Evolutionary conservation across 1,140 invertebrate genomes (phyloP).

Genomic region (Brachionus rubens): DNA sequence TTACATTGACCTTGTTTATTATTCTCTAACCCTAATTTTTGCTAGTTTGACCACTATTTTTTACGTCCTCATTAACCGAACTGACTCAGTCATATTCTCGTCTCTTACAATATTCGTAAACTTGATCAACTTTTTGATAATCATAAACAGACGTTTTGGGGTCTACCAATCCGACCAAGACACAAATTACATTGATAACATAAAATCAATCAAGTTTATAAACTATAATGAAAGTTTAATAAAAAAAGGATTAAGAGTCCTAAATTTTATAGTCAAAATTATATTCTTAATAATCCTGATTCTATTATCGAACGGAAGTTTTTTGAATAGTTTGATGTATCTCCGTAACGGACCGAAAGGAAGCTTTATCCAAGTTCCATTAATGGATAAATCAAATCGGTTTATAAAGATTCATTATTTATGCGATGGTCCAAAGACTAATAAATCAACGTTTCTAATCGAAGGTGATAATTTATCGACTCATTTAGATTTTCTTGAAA

Average conservation of each 20-base stretch:
- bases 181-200: not conserved
- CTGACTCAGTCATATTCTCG: not conserved
- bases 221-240: not conserved
- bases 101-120: not conserved
- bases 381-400: slow-evolving; percentile 5
- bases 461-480: not conserved
- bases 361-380: not conserved
- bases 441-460: slow-evolving; percentile 1
- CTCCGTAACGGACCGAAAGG: not conserved
- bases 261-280: slow-evolving; percentile 26
- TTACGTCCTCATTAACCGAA: not conserved
- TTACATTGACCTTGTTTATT: not conserved
- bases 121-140: slow-evolving; percentile 21
- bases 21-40: not conserved
- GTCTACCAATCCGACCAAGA: not conserved
- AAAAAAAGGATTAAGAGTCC: not conserved
- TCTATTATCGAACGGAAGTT: not conserved
- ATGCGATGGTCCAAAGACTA: not conserved
- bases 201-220: not conserved
- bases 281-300: not conserved
- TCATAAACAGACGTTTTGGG: not conserved
- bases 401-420: slow-evolving; percentile 8
- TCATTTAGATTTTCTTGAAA: not conserved
- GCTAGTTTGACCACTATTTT: slow-evolving; percentile 1
- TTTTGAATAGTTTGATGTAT: not conserved